These are phyloP conservation scores for Muscidifurax raptorellus DNA, from an alignment of 1,140 invertebrate species.

Conservation along the genomic window DNA sequence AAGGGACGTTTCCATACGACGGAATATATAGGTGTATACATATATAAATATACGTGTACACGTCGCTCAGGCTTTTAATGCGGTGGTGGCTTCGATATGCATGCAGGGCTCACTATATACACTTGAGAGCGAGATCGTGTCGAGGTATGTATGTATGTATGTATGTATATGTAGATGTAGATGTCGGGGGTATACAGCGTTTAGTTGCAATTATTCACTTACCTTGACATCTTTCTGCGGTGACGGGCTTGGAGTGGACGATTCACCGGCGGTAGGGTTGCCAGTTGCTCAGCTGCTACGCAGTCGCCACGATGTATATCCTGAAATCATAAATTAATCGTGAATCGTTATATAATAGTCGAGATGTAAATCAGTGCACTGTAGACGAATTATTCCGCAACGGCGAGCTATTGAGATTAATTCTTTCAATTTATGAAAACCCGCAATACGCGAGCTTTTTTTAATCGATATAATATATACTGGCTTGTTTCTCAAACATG, in stretches of 20 bases:
- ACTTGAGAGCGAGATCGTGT: neutral
- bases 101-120: neutral
- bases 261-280: neutral
- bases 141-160: neutral
- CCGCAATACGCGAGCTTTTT: too few relatives aligned
- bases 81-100: neutral
- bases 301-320: constrained; percentile 36
- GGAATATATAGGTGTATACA: neutral
- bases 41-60: neutral
- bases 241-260: neutral
- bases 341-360: constrained; percentile 42
- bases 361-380: constrained; percentile 25
- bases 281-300: neutral
- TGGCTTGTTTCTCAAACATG: too few relatives aligned
- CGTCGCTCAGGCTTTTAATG: neutral
- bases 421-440: neutral
- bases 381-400: too few relatives aligned
- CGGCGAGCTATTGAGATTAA: neutral
- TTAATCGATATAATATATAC: too few relatives aligned
- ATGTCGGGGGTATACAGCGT: neutral
- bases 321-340: constrained; percentile 47
- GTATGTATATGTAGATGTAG: neutral
- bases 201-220: constrained; percentile 40
- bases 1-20: constrained; percentile 38
- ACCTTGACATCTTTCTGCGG: constrained; percentile 49